phyloP scores from a whole-genome alignment of 64 coral and sea anemone species.

The Catalaphyllia jardinei region DNA sequence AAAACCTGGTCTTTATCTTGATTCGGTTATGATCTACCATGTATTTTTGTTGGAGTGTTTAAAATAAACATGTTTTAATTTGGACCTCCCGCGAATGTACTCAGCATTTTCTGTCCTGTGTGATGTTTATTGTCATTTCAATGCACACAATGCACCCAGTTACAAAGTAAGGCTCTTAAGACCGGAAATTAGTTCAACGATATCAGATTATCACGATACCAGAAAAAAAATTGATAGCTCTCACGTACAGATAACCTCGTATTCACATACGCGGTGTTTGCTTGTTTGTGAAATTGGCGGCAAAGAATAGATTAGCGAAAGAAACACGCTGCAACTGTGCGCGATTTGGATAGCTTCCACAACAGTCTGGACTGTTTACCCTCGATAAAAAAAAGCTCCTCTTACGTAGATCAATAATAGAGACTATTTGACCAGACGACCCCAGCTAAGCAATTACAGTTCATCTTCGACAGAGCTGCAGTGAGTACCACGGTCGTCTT shows the following conservation, averaged over 20 bases:
- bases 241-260: background rate
- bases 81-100: background rate
- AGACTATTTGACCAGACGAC: background rate
- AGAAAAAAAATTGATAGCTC: background rate
- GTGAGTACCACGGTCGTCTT: background rate
- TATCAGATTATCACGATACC: conserved; percentile 9
- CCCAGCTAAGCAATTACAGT: background rate
- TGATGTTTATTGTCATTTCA: background rate
- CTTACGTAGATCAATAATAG: background rate
- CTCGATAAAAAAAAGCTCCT: background rate
- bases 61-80: background rate
- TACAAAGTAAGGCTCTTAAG: background rate
- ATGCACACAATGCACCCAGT: background rate
- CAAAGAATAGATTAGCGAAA: background rate
- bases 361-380: background rate
- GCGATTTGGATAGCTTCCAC: background rate
- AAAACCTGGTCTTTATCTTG: too few relatives aligned
- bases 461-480: background rate
- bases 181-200: conserved; percentile 2
- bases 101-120: background rate
- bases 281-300: background rate
- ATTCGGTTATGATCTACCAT: background rate
- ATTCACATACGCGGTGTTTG: background rate
- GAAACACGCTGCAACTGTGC: background rate
- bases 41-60: background rate